phyloP scores from a whole-genome alignment of 92 coral and sea anemone genomes.

The Porites cylindrica region DNA sequence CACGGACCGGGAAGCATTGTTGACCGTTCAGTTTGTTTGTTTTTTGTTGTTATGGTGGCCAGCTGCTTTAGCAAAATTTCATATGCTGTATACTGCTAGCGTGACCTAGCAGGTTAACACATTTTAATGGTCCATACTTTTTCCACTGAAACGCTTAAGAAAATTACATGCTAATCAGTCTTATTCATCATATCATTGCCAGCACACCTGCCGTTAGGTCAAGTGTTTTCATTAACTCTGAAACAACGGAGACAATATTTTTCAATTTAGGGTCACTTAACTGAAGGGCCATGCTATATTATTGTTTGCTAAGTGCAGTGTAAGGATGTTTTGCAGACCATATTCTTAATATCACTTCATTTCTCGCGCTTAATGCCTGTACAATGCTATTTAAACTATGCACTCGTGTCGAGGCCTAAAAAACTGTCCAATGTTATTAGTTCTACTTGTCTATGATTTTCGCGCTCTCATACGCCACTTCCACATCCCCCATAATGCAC shows the following conservation, averaged over 20 bases:
- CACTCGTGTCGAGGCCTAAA: not conserved
- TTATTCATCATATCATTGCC: conserved; percentile 6
- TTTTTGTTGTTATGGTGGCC: too few relatives aligned
- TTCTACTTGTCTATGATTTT: too few relatives aligned
- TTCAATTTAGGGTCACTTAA: conserved; percentile 15
- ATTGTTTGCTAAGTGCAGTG: conserved; percentile 4
- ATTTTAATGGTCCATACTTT: not conserved
- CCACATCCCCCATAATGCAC: too few relatives aligned
- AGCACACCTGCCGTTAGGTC: conserved; percentile 8
- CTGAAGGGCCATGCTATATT: conserved; percentile 13
- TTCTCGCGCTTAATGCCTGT: conserved; percentile 9
- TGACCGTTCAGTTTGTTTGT: too few relatives aligned
- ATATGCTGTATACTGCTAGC: not conserved
- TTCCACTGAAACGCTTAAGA: not conserved
- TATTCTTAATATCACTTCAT: conserved; percentile 3
- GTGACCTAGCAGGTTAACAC: not conserved
- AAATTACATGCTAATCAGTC: not conserved
- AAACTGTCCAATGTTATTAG: too few relatives aligned
- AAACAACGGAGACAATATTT: conserved; percentile 30
- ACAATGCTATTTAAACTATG: not conserved
- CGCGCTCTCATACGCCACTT: too few relatives aligned
- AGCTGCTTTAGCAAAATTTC: too few relatives aligned
- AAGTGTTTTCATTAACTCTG: conserved; percentile 20
- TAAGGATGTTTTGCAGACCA: not conserved
- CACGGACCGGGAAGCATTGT: too few relatives aligned